These are phyloP conservation scores for Rosalia funebris DNA, from an alignment of 2,888 invertebrate species.

Conservation along the genomic window DNA sequence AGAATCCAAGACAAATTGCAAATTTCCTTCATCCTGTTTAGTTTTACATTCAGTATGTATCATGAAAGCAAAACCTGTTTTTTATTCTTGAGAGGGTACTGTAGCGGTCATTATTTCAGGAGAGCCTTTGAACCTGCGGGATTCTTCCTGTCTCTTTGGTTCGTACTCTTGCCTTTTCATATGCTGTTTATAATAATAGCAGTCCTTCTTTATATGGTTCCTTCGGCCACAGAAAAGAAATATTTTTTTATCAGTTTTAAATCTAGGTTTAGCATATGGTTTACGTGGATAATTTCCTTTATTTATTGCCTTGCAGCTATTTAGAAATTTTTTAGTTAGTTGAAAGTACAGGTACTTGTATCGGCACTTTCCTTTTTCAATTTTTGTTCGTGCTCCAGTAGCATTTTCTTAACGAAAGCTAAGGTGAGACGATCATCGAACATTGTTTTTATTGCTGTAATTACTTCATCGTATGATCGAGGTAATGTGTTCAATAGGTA, in stretches of 20 bases:
- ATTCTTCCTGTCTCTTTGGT: slow-evolving; percentile 31
- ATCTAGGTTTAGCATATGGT: slow-evolving; percentile 37
- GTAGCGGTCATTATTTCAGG: too few relatives aligned
- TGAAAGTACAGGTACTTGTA: slow-evolving; percentile 30
- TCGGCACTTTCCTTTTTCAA: too few relatives aligned
- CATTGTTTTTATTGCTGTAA: slow-evolving; percentile 57
- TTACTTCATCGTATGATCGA: slow-evolving; percentile 51
- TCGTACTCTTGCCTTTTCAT: too few relatives aligned
- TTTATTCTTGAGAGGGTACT: slow-evolving; percentile 5
- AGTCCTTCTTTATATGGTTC: too few relatives aligned
- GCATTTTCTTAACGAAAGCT: too few relatives aligned
- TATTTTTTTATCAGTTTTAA: slow-evolving; percentile 43
- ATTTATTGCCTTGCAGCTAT: too few relatives aligned
- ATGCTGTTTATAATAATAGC: too few relatives aligned
- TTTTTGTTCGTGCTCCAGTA: too few relatives aligned
- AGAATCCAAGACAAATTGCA: too few relatives aligned
- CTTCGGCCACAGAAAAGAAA: slow-evolving; percentile 50
- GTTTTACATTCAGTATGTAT: background rate
- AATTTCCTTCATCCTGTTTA: background rate
- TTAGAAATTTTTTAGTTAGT: slow-evolving; percentile 20
- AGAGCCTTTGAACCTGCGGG: slow-evolving; percentile 27
- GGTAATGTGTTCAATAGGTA: background rate
- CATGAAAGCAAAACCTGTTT: too few relatives aligned
- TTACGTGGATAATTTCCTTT: too few relatives aligned
- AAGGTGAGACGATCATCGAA: too few relatives aligned